A percentile compares a stretch with the other conserved stretches of the same genome.
These are phyloP conservation scores for Cyanoderma ruficeps DNA, from an alignment of 2,113 vertebrate species.

Conservation along the genomic window DNA sequence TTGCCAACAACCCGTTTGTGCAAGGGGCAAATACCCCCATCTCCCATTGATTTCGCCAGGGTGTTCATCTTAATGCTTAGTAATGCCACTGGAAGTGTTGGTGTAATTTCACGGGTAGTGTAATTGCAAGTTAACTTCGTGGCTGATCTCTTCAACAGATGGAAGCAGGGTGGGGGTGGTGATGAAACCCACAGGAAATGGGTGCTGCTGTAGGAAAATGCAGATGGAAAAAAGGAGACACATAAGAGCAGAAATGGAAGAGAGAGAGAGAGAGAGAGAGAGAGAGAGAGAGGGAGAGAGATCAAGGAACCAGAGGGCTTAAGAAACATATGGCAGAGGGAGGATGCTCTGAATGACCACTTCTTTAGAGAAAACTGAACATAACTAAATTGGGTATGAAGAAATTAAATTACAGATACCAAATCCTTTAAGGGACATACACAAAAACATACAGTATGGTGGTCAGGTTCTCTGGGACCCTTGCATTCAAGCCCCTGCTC, in stretches of 20 bases:
- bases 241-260: conserved; percentile 33
- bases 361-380: not conserved
- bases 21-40: not conserved
- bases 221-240: conserved; percentile 60
- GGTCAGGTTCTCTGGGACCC: not conserved
- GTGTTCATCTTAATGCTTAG: not conserved
- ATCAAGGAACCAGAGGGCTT: not conserved
- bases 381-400: not conserved
- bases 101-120: conserved; percentile 45
- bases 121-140: conserved; percentile 51
- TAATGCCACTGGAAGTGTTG: conserved; percentile 9
- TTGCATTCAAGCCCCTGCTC: not conserved
- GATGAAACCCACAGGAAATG: conserved; percentile 69
- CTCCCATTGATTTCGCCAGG: not conserved
- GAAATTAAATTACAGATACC: not conserved
- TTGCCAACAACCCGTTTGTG: not conserved
- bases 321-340: not conserved
- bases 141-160: conserved; percentile 70
- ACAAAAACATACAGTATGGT: not conserved
- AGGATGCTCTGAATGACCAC: not conserved
- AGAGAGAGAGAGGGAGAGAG: not conserved
- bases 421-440: not conserved
- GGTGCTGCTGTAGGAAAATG: conserved; percentile 60
- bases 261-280: not conserved
- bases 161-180: conserved; percentile 64